Conservation (phyloP, 1,140 invertebrate species). For the Nasonia giraulti region DNA sequence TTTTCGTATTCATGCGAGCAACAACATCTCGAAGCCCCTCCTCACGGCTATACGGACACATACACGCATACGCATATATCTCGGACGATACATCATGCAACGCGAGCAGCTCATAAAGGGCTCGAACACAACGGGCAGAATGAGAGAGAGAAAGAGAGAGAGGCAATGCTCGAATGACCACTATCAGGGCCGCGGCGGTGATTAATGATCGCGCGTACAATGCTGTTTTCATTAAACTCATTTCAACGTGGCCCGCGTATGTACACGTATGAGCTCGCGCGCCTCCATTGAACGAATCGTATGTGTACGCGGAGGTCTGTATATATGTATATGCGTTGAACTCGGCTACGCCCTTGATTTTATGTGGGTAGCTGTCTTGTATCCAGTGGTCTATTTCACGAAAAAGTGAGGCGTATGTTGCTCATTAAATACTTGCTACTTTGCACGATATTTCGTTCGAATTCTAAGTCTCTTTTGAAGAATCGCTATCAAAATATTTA, state of each 20-base stretch:
- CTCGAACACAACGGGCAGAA: slow-evolving; percentile 45
- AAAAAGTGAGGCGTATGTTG: no score
- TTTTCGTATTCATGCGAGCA: slow-evolving; percentile 65
- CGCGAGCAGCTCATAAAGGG: slow-evolving; percentile 51
- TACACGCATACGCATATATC: slow-evolving; percentile 61
- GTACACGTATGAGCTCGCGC: background rate
- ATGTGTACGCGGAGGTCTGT: background rate
- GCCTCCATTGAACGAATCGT: slow-evolving; percentile 60
- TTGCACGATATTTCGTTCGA: no score
- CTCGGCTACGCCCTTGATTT: background rate
- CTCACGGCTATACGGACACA: background rate
- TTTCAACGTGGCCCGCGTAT: slow-evolving; percentile 65
- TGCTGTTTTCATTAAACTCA: slow-evolving; percentile 75
- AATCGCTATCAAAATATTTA: background rate
- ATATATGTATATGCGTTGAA: background rate
- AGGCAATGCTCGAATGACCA: slow-evolving; percentile 65
- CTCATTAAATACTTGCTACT: no score
- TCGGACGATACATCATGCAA: slow-evolving; percentile 67
- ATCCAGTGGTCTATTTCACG: no score
- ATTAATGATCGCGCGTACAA: slow-evolving; percentile 72
- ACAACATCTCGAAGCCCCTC: background rate
- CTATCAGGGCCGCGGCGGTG: slow-evolving; percentile 70
- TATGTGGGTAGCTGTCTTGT: background rate
- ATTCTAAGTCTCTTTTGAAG: no score
- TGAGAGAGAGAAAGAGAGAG: slow-evolving; percentile 39